Conservation (phyloP, 2,888 invertebrate species). For the Pyrgus malvae region DNA sequence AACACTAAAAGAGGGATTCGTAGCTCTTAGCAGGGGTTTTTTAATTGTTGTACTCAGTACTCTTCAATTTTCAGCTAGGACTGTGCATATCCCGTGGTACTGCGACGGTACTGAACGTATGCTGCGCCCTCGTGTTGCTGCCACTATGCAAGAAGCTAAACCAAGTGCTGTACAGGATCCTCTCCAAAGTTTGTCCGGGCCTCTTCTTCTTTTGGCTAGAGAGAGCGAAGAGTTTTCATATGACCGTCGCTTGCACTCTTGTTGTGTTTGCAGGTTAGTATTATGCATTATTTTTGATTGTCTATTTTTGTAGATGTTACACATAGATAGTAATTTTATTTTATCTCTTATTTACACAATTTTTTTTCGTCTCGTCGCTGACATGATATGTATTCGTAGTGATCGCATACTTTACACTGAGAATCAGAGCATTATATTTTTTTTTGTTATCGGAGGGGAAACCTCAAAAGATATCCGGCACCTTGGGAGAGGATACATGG, state of each 20-base stretch:
- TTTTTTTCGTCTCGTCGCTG: too few species aligned
- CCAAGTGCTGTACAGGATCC: slow-evolving; percentile 59
- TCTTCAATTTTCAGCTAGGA: slow-evolving; percentile 66
- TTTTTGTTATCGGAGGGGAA: too few species aligned
- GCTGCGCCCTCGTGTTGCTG: slow-evolving; percentile 64
- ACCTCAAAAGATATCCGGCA: too few species aligned
- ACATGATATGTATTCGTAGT: too few species aligned
- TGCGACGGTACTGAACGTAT: slow-evolving; percentile 73
- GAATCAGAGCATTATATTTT: too few species aligned
- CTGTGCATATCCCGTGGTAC: slow-evolving; percentile 80
- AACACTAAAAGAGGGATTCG: too few species aligned
- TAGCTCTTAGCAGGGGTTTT: too few species aligned
- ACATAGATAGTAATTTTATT: too few species aligned
- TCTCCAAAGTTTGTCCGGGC: slow-evolving; percentile 62
- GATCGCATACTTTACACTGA: too few species aligned
- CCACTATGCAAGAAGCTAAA: slow-evolving; percentile 80
- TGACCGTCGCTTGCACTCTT: slow-evolving; percentile 75
- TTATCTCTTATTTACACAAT: too few species aligned
- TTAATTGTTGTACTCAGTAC: neutral
- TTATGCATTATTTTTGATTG: neutral
- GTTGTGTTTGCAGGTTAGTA: slow-evolving; percentile 73
- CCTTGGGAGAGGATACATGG: too few species aligned
- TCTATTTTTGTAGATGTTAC: slow-evolving; percentile 19
- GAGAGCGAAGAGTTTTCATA: slow-evolving; percentile 77
- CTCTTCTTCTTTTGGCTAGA: slow-evolving; percentile 75